phyloP scores from a whole-genome alignment of 2,797 vertebrate genomes.

The Gallinago nigripennis region DNA sequence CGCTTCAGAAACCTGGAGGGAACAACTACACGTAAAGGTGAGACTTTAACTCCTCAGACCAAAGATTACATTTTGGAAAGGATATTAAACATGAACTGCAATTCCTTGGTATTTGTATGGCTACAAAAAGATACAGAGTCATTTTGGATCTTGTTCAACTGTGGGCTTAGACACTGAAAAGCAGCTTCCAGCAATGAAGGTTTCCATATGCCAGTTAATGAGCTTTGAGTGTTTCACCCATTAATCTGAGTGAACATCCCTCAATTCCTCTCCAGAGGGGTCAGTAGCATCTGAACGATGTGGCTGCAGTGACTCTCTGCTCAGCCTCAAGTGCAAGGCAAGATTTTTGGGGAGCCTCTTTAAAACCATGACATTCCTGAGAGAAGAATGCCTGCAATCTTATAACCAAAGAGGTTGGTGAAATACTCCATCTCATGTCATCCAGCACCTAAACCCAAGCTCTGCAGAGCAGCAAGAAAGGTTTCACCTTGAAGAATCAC shows the following conservation, averaged over 20 bases:
- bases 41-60: background rate
- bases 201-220: conserved; percentile 56
- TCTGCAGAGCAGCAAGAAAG: background rate
- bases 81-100: background rate
- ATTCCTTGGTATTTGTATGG: background rate
- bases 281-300: background rate
- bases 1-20: background rate
- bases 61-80: background rate
- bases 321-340: background rate
- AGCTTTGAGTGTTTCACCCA: conserved; percentile 32
- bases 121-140: background rate
- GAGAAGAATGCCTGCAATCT: background rate
- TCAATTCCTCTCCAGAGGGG: background rate
- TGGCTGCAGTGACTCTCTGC: background rate
- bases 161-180: background rate
- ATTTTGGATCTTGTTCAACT: background rate
- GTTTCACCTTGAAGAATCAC: background rate
- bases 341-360: background rate
- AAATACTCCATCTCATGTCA: background rate
- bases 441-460: background rate
- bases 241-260: conserved; percentile 27
- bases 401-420: background rate
- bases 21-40: background rate
- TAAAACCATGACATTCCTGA: background rate
- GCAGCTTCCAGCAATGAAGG: background rate